Evolutionary conservation across 2,113 vertebrate species (phyloP).

Genomic region (Thalassarche chlororhynchos): DNA sequence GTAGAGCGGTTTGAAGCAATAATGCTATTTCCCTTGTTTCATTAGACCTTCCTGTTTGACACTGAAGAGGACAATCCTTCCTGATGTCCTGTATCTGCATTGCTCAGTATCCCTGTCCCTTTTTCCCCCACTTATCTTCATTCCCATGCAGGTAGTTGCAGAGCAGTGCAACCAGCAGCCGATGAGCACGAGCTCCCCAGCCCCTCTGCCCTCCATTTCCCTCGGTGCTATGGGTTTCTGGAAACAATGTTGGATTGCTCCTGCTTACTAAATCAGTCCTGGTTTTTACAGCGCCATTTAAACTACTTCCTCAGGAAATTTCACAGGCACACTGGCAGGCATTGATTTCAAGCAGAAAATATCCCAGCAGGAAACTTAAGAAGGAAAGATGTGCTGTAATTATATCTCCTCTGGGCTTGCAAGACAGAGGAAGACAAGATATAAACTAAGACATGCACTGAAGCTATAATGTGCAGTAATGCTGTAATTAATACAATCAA

Average conservation of each 20-base stretch:
- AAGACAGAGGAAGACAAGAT: not conserved
- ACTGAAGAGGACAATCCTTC: not conserved
- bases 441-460: not conserved
- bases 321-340: slow-evolving; percentile 53
- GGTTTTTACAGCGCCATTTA: slow-evolving; percentile 56
- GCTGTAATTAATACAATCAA: slow-evolving; percentile 12
- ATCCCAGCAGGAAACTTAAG: slow-evolving; percentile 64
- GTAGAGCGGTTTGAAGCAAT: not conserved
- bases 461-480: not conserved
- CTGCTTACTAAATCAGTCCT: slow-evolving; percentile 45
- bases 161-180: not conserved
- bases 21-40: not conserved
- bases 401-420: slow-evolving; percentile 17
- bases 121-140: not conserved
- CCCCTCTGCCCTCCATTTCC: not conserved
- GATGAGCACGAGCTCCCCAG: not conserved
- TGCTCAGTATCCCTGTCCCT: not conserved
- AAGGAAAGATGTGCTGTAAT: slow-evolving; percentile 67
- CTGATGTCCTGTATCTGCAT: not conserved
- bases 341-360: slow-evolving; percentile 70
- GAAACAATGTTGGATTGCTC: slow-evolving; percentile 20
- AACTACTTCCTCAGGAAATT: slow-evolving; percentile 74
- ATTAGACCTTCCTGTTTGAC: not conserved
- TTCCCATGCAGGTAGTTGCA: not conserved
- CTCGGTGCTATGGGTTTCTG: not conserved